Evolutionary conservation across 2,888 invertebrate species (phyloP).

Genomic region (Peribatodes rhomboidaria): DNA sequence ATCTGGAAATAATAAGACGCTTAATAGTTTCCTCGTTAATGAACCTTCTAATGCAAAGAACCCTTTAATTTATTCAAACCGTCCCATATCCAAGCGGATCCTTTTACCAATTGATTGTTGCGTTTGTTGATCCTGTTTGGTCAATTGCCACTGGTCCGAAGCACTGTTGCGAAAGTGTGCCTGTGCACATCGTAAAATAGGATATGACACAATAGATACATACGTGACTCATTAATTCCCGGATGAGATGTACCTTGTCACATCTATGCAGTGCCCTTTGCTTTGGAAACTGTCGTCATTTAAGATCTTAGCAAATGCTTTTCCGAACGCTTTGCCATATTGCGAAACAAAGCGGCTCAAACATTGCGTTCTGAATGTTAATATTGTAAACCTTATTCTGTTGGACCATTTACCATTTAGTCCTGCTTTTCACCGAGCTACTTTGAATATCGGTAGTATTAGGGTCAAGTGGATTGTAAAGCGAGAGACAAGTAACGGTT

Average conservation of each 20-base stretch:
- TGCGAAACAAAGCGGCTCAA: constrained; percentile 37
- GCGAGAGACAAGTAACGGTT: constrained; percentile 42
- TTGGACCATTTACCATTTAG: constrained; percentile 27
- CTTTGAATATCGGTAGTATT: constrained; percentile 43
- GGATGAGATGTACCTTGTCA: constrained; percentile 46
- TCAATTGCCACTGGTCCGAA: constrained; percentile 69
- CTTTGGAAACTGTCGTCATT: constrained; percentile 46
- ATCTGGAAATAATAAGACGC: constrained; percentile 70
- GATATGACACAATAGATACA: constrained; percentile 77
- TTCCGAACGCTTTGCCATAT: constrained; percentile 37
- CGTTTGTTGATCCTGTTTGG: constrained; percentile 73
- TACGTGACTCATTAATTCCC: constrained; percentile 60
- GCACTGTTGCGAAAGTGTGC: constrained; percentile 75
- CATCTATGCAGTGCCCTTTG: constrained; percentile 33
- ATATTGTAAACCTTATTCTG: constrained; percentile 37
- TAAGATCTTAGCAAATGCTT: constrained; percentile 37
- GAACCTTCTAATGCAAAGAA: constrained; percentile 49
- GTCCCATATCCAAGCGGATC: constrained; percentile 53
- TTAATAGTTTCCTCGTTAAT: constrained; percentile 59
- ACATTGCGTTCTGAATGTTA: constrained; percentile 41
- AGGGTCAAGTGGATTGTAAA: constrained; percentile 44
- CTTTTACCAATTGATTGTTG: constrained; percentile 73
- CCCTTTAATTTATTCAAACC: constrained; percentile 62
- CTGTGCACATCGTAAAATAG: constrained; percentile 73
- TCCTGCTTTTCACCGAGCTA: constrained; percentile 32